Evolutionary conservation across 23 tunicate species (phyloP).

Genomic region (Trididemnum nubilum): DNA sequence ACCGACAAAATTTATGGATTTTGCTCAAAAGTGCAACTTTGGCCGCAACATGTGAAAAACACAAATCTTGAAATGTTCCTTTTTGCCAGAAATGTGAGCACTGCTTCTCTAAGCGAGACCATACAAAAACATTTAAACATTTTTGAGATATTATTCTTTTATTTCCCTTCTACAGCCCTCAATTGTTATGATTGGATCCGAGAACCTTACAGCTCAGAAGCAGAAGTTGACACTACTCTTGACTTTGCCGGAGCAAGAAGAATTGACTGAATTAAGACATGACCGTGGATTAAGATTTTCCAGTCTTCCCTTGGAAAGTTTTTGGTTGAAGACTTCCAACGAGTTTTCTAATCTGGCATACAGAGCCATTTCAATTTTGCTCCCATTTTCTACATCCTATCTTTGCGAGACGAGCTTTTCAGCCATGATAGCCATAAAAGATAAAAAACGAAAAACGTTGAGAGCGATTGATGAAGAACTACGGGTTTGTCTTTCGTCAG

Average conservation of each 20-base stretch:
- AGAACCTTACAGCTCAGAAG: conserved; percentile 21
- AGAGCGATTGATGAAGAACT: background rate
- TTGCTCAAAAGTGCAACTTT: conserved; percentile 25
- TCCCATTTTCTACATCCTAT: no score
- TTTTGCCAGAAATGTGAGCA: background rate
- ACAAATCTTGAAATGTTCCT: conserved; percentile 5
- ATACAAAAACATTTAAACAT: background rate
- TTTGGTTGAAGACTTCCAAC: conserved; percentile 35
- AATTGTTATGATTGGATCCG: background rate
- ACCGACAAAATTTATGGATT: background rate
- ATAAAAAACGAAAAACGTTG: background rate
- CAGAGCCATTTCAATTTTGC: conserved; percentile 33
- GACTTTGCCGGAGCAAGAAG: conserved; percentile 28
- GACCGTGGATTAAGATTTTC: conserved; percentile 28
- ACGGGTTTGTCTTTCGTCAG: background rate
- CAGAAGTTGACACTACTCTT: background rate
- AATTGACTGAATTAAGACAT: conserved; percentile 21
- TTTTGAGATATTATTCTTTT: background rate
- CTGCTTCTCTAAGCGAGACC: conserved; percentile 8
- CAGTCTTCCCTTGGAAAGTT: conserved; percentile 31
- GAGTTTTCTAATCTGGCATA: conserved; percentile 35
- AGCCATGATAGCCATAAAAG: background rate
- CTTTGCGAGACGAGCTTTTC: no score
- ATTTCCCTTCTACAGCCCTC: conserved; percentile 32
- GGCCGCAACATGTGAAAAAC: no score